phyloP scores from a whole-genome alignment of 1,140 invertebrate species.

The Antheraea mylitta region DNA sequence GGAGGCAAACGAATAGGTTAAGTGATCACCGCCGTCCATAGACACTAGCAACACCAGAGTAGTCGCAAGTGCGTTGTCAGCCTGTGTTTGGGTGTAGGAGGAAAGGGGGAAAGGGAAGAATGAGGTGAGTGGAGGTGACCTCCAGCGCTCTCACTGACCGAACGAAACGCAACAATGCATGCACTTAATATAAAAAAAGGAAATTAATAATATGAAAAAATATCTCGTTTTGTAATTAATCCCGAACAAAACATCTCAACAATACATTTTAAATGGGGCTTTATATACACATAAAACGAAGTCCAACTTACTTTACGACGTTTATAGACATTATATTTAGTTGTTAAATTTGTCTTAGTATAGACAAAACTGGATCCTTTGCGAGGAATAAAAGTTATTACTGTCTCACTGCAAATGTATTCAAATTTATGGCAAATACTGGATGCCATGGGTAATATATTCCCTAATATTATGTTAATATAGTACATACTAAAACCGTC shows the following conservation, averaged over 20 bases:
- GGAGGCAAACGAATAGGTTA: too few relatives aligned
- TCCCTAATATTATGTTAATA: conserved; percentile 13
- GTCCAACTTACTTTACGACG: neutral
- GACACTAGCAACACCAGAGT: too few relatives aligned
- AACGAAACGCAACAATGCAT: too few relatives aligned
- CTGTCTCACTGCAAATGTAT: conserved; percentile 16
- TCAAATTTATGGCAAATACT: conserved; percentile 15
- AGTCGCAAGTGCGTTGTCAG: too few relatives aligned
- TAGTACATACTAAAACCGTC: neutral
- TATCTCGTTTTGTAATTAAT: neutral
- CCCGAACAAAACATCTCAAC: neutral
- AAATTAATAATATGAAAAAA: neutral
- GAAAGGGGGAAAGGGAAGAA: too few relatives aligned
- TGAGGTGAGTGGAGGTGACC: too few relatives aligned
- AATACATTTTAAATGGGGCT: neutral
- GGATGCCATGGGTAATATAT: conserved; percentile 5
- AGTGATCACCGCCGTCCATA: too few relatives aligned
- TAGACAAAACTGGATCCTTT: neutral
- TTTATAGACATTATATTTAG: neutral
- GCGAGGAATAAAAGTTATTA: conserved; percentile 11
- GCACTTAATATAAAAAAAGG: too few relatives aligned
- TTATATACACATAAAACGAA: conserved; percentile 18
- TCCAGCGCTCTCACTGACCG: too few relatives aligned
- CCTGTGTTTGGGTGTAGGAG: too few relatives aligned
- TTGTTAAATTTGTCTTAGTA: neutral